Evolutionary conservation across 2,113 vertebrate species (phyloP), one percentile per base, ranked within the genome.

Genomic region (Hippocampus zosterae): DNA sequence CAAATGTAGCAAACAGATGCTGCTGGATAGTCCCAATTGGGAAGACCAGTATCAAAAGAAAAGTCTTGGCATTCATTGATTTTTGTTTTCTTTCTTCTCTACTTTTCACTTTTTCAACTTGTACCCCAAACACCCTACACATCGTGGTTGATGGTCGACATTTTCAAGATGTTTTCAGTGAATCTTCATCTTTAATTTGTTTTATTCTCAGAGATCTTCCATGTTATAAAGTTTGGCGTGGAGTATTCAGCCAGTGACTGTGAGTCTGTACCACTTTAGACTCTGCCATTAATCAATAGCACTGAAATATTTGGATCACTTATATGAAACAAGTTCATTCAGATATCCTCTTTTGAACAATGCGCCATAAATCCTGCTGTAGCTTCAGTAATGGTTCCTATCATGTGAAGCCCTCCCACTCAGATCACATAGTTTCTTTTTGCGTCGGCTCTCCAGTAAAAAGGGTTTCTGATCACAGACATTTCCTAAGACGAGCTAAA

Each of bases 171-270:
- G 64, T 80, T 81, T 80, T 80, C 83, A 85, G 84, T 85, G 80
- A 83, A 84, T 81, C 66, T 84, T 80, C 74, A 88, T 77, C 77
- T 84, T 63, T 78, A 18, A 37, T 76, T 79, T 67, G 11, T 71
- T 64, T 64, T 55, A 50, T 85, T 88, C 75, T 87, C 65, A 77
- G 78, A 86, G 88, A 87, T 88, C 84, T 87, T 85, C 75, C 77
- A 13, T 81, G 83, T 82, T 52, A 78, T 67, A 82, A 79, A 75
- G 73, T 69, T 85, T 88, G 81, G 80, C 41, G 67, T 13, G 76
- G 74, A 81, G 73, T 84, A 78, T 61, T 76, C 65, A 25, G 70
- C 72, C 75, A 69, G 50, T 63, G 81, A 88, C 68, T 73, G 75
- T 79, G 87, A 70, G 84, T 80, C 81, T 59, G 60, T 80, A 76